A percentile compares a stretch with the other conserved stretches of the same genome.
Conservation (phyloP, 2,888 invertebrate genomes). For the Ormia ochracea region DNA sequence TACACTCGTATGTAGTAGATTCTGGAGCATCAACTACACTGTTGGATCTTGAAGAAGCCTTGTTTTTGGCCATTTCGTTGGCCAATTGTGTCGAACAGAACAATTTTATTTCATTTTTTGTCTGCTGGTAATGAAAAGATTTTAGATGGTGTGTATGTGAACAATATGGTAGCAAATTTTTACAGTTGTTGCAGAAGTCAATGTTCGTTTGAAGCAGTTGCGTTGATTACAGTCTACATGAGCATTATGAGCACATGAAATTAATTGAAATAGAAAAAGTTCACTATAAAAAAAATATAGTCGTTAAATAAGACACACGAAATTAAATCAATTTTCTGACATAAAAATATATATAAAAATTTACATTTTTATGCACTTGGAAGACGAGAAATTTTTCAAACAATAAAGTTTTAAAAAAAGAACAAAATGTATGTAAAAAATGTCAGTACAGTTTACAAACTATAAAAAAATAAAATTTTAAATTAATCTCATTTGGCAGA, state of each 20-base stretch:
- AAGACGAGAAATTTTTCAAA: too few species aligned
- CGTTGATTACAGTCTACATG: slow-evolving; percentile 41
- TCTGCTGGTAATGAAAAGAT: background rate
- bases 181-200: background rate
- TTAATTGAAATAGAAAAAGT: slow-evolving; percentile 10
- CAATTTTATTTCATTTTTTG: background rate
- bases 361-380: too few species aligned
- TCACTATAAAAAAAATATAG: background rate
- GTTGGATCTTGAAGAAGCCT: background rate
- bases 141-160: background rate
- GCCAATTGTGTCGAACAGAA: background rate
- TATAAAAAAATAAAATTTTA: too few species aligned
- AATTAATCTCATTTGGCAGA: too few species aligned
- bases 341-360: too few species aligned
- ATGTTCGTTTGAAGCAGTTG: slow-evolving; percentile 8
- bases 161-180: slow-evolving; percentile 17
- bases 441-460: too few species aligned
- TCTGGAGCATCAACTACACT: slow-evolving; percentile 6
- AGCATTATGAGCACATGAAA: background rate
- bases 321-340: too few species aligned
- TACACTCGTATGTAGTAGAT: slow-evolving; percentile 34
- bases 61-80: background rate
- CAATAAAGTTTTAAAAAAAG: too few species aligned
- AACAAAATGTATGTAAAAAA: too few species aligned
- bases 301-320: too few species aligned